phyloP scores from a whole-genome alignment of 2,113 vertebrate genomes.

The Tauraco erythrolophus region DNA sequence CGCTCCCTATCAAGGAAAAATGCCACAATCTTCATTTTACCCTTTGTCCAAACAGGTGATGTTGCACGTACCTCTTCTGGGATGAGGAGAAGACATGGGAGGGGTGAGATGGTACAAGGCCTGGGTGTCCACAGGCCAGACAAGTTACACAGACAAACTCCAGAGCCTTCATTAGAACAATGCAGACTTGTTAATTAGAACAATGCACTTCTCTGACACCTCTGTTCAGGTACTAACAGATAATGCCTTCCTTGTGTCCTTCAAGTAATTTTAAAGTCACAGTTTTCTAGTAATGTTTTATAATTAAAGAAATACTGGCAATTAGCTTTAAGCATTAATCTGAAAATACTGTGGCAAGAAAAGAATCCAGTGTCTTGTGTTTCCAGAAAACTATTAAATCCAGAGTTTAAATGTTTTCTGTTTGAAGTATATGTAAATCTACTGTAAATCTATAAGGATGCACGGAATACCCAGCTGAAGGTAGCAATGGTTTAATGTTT shows the following conservation, averaged over 20 bases:
- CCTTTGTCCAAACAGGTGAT: neutral
- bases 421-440: neutral
- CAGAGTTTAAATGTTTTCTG: slow-evolving; percentile 37
- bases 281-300: neutral
- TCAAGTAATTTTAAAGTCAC: neutral
- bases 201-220: neutral
- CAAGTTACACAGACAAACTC: fast-evolving
- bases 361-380: neutral
- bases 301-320: neutral
- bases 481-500: neutral
- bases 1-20: fast-evolving
- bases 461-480: neutral
- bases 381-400: slow-evolving; percentile 35
- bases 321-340: neutral
- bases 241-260: neutral
- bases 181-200: fast-evolving
- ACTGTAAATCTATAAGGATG: neutral
- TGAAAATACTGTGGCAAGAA: neutral
- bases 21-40: neutral
- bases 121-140: neutral
- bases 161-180: fast-evolving
- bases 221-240: neutral
- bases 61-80: fast-evolving
- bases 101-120: neutral
- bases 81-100: fast-evolving